Conservation (phyloP, 2,113 vertebrate genomes). For the Siphamia tubifer region DNA sequence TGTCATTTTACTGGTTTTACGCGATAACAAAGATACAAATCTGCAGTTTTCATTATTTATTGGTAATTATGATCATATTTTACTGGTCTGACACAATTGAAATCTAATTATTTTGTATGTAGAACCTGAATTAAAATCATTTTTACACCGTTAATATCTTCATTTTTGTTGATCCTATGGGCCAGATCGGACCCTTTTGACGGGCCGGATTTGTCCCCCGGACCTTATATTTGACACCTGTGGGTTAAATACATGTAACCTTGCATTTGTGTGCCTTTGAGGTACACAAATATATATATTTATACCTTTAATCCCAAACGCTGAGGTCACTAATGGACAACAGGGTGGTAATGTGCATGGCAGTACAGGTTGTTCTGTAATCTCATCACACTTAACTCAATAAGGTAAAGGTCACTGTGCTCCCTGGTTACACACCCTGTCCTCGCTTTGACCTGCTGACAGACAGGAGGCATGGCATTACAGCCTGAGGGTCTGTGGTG, state of each 20-base stretch:
- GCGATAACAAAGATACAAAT: too few species aligned
- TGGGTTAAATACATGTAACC: constrained; percentile 33
- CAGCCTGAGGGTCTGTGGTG: constrained; percentile 24
- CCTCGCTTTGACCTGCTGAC: constrained; percentile 52
- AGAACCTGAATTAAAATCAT: too few species aligned
- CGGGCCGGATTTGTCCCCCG: too few species aligned
- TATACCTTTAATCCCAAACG: constrained; percentile 52
- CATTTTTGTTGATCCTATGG: too few species aligned
- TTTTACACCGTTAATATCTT: too few species aligned
- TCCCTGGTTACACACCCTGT: constrained; percentile 46
- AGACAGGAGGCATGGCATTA: constrained; percentile 32
- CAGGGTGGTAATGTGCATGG: constrained; percentile 68
- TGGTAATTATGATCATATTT: too few species aligned
- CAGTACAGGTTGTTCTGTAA: constrained; percentile 68
- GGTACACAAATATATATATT: constrained; percentile 15
- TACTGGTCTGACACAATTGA: too few species aligned
- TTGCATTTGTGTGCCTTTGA: constrained; percentile 33
- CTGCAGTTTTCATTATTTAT: too few species aligned
- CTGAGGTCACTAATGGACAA: constrained; percentile 74
- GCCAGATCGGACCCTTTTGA: too few species aligned
- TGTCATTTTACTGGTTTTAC: too few species aligned
- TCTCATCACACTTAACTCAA: constrained; percentile 74
- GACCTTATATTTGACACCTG: too few species aligned
- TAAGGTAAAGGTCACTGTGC: constrained; percentile 72
- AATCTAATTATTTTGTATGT: too few species aligned